phyloP scores from a whole-genome alignment of 1,140 invertebrate species.

The Zaprionus taronus region DNA sequence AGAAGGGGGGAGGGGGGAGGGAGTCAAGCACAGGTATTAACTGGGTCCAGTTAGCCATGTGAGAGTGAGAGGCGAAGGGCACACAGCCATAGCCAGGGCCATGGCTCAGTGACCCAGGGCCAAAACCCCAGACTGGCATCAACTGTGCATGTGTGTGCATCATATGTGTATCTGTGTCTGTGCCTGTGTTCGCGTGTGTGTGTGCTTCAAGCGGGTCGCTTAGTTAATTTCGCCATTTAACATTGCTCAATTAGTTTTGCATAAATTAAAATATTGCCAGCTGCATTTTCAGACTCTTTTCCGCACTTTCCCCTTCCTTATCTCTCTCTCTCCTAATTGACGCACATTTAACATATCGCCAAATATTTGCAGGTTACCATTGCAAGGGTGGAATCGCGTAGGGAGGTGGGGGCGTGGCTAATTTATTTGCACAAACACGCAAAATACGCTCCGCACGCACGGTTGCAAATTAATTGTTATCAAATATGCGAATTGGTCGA shows the following conservation, averaged over 20 bases:
- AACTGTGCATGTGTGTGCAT: not conserved
- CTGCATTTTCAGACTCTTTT: conserved; percentile 17
- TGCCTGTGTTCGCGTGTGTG: not conserved
- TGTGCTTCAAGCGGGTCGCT: conserved; percentile 6
- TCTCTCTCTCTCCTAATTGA: conserved; percentile 50
- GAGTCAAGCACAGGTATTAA: not conserved
- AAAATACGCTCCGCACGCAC: conserved; percentile 53
- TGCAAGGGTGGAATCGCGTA: not conserved
- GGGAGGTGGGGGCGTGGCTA: conserved; percentile 35
- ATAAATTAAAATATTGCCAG: conserved; percentile 68
- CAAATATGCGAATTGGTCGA: conserved; percentile 62
- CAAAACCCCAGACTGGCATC: not conserved
- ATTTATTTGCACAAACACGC: conserved; percentile 77
- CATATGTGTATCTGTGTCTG: not conserved
- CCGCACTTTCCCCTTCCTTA: too few relatives aligned
- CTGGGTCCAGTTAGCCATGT: conserved; percentile 1
- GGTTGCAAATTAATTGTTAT: conserved; percentile 76
- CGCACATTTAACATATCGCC: conserved; percentile 71
- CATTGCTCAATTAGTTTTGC: conserved; percentile 79
- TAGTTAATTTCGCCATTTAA: conserved; percentile 63
- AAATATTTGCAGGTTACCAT: conserved; percentile 62
- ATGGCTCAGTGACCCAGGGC: conserved; percentile 15
- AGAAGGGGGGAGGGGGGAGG: not conserved
- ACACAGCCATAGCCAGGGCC: conserved; percentile 1
- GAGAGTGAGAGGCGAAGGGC: conserved; percentile 1